Evolutionary conservation across 2,888 invertebrate genomes (phyloP).

Genomic region (Oscheius sp.): DNA sequence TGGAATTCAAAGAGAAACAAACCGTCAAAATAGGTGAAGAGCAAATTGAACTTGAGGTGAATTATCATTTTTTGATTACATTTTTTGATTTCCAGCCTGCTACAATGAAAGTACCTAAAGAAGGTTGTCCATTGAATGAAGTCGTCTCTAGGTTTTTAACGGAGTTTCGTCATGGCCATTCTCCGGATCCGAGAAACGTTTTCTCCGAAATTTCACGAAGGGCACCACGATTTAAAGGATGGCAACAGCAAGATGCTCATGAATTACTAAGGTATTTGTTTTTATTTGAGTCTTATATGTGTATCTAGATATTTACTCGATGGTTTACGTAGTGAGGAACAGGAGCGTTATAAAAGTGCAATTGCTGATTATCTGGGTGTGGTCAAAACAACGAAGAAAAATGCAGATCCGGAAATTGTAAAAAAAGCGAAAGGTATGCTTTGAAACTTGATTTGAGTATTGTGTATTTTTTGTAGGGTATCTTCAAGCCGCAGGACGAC

Average conservation of each 20-base stretch:
- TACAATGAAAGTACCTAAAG: conserved; percentile 32
- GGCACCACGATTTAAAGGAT: conserved; percentile 86
- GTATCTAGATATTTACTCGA: conserved; percentile 80
- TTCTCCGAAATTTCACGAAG: conserved; percentile 42
- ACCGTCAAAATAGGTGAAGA: conserved; percentile 37
- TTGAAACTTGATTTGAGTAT: background rate
- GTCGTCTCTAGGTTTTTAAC: conserved; percentile 40
- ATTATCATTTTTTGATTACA: background rate
- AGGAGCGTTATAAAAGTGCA: conserved; percentile 69
- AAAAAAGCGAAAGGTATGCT: conserved; percentile 41
- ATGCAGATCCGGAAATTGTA: conserved; percentile 29
- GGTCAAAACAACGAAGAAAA: conserved; percentile 13
- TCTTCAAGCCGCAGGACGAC: conserved; percentile 71
- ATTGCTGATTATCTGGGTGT: conserved; percentile 34
- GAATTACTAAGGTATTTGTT: conserved; percentile 81
- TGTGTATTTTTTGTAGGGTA: conserved; percentile 64
- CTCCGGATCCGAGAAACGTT: conserved; percentile 42
- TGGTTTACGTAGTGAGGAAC: conserved; percentile 82
- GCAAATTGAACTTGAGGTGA: conserved; percentile 41
- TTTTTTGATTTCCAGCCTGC: conserved; percentile 6
- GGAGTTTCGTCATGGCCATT: conserved; percentile 39
- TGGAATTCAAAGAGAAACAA: conserved; percentile 6
- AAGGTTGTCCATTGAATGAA: conserved; percentile 39
- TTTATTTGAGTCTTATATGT: background rate
- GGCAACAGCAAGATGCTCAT: conserved; percentile 95